phyloP scores from a whole-genome alignment of 1,140 invertebrate genomes.

The Anagrus nilaparvatae region DNA sequence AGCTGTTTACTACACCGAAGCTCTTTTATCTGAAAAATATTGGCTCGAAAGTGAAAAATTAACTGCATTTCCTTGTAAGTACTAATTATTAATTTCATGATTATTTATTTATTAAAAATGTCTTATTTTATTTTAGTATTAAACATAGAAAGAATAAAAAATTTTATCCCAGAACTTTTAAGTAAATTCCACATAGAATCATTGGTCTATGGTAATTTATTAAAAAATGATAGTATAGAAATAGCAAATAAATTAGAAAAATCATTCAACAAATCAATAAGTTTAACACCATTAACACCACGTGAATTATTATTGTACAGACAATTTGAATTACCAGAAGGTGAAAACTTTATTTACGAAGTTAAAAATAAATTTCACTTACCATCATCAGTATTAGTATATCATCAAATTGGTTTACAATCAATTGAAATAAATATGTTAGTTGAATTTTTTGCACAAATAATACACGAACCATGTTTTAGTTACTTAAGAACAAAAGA shows the following conservation, averaged over 20 bases:
- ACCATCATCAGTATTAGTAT: conserved; percentile 75
- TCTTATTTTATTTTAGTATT: conserved; percentile 47
- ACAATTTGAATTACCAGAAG: conserved; percentile 74
- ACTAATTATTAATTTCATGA: conserved; percentile 6
- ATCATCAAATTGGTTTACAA: conserved; percentile 80
- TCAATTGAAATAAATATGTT: conserved; percentile 68
- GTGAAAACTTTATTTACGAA: conserved; percentile 65
- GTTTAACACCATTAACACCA: conserved; percentile 60
- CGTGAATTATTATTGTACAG: conserved; percentile 68
- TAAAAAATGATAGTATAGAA: conserved; percentile 52
- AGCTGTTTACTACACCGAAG: conserved; percentile 75
- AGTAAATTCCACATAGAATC: conserved; percentile 73
- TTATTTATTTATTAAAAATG: conserved; percentile 1
- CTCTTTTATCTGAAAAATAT: conserved; percentile 70
- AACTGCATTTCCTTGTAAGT: conserved; percentile 61
- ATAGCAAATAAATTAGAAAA: conserved; percentile 61
- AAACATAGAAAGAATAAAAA: conserved; percentile 59
- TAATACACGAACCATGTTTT: conserved; percentile 84
- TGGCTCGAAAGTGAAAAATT: conserved; percentile 85
- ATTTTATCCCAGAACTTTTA: conserved; percentile 66
- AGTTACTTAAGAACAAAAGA: conserved; percentile 82
- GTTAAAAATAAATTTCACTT: conserved; percentile 71
- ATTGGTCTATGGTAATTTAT: conserved; percentile 78
- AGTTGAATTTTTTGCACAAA: conserved; percentile 77
- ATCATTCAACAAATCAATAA: conserved; percentile 41